A percentile compares a stretch with the other conserved stretches of the same genome.
phyloP scores from a whole-genome alignment of 2,113 vertebrate genomes.

The Colaptes auratus region DNA sequence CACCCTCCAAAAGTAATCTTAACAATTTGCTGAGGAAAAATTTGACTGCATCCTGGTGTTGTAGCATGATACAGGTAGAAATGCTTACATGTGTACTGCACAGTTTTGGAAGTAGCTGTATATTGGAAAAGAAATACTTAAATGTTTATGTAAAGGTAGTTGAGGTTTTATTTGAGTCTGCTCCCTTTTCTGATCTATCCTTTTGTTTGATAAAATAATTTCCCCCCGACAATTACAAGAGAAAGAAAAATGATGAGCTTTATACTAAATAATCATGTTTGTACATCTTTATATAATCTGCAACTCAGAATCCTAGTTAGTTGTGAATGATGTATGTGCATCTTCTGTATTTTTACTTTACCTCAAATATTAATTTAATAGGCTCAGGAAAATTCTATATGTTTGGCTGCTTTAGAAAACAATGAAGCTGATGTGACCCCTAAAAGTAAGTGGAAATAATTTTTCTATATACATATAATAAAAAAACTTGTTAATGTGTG shows the following conservation, averaged over 20 bases:
- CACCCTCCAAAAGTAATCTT: background rate
- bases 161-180: background rate
- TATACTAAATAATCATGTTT: background rate
- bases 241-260: background rate
- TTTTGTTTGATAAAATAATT: background rate
- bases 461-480: background rate
- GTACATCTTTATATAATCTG: background rate
- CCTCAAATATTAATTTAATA: constrained; percentile 55
- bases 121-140: background rate
- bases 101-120: background rate
- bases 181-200: background rate
- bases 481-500: background rate
- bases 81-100: background rate
- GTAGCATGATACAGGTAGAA: background rate
- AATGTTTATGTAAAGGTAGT: background rate
- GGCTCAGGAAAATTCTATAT: constrained; percentile 80
- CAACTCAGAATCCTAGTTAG: too few relatives aligned
- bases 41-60: background rate
- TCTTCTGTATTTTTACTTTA: constrained; percentile 16
- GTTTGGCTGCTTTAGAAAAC: constrained; percentile 83
- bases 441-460: constrained; percentile 77
- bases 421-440: constrained; percentile 67
- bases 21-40: background rate
- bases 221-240: background rate
- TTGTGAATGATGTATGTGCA: background rate